Conservation (phyloP, 2,888 invertebrate genomes). For the Cylindroiulus punctatus region DNA sequence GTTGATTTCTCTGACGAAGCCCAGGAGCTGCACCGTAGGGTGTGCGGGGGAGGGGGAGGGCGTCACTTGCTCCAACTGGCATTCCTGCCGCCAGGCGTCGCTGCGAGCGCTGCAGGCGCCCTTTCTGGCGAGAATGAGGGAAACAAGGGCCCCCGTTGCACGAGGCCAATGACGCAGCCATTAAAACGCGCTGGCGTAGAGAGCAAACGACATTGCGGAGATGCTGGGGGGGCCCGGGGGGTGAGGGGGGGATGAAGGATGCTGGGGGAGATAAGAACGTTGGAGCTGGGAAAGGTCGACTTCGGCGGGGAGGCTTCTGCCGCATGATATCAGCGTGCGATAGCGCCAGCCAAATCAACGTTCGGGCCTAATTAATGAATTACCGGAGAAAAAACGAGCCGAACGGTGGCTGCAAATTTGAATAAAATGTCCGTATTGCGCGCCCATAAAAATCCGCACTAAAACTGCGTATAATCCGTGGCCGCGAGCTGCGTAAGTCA, state of each 20-base stretch:
- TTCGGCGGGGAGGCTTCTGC: neutral
- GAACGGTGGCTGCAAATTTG: neutral
- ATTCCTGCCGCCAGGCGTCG: too few relatives aligned
- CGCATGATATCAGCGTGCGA: neutral
- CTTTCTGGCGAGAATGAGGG: constrained; percentile 5
- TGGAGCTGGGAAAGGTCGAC: constrained; percentile 8
- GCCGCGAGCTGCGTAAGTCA: neutral
- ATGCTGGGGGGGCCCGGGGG: neutral
- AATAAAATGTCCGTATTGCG: neutral
- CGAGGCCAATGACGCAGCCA: constrained; percentile 18
- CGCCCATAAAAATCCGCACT: neutral
- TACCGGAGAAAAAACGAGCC: neutral
- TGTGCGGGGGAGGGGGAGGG: too few relatives aligned
- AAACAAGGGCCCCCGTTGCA: neutral
- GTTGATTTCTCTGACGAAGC: too few relatives aligned
- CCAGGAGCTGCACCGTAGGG: too few relatives aligned
- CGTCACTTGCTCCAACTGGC: too few relatives aligned
- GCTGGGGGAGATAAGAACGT: neutral
- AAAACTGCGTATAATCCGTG: neutral
- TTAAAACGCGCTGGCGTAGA: neutral
- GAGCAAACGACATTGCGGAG: neutral
- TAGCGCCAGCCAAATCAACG: neutral
- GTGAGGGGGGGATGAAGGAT: neutral
- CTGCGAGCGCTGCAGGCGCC: neutral
- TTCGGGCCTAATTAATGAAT: constrained; percentile 18